Evolutionary conservation across 2,888 invertebrate species (phyloP).

Genomic region (Papilio elwesi): DNA sequence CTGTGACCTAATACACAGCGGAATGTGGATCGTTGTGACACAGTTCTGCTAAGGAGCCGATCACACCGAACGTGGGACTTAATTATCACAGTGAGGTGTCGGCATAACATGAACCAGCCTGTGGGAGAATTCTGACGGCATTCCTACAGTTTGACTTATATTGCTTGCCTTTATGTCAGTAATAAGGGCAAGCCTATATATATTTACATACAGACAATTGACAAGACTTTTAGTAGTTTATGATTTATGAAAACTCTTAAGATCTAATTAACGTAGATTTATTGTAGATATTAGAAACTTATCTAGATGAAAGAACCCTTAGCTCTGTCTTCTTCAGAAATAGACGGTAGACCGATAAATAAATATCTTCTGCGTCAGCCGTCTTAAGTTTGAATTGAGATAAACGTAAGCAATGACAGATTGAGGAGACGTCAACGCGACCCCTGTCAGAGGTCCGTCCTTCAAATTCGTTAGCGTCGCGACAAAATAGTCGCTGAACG

Average conservation of each 20-base stretch:
- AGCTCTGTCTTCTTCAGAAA: too few relatives aligned
- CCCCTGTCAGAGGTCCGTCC: constrained; percentile 7
- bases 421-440: constrained; percentile 13
- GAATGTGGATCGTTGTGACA: constrained; percentile 37
- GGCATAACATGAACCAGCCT: constrained; percentile 22
- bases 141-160: constrained; percentile 31
- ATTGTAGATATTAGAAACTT: too few relatives aligned
- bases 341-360: not conserved
- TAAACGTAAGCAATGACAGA: constrained; percentile 7
- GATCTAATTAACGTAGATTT: constrained; percentile 14
- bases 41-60: constrained; percentile 29
- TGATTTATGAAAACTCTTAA: too few relatives aligned
- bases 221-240: too few relatives aligned
- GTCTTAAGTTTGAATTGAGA: constrained; percentile 11
- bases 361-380: constrained; percentile 19
- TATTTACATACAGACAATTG: constrained; percentile 19
- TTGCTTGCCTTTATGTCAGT: constrained; percentile 14
- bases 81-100: constrained; percentile 36
- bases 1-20: constrained; percentile 30
- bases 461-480: constrained; percentile 13
- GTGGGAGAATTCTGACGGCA: constrained; percentile 30
- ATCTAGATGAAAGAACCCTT: too few relatives aligned
- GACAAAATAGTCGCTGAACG: constrained; percentile 27
- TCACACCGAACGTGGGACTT: constrained; percentile 38
- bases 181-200: constrained; percentile 5